Base-by-base conservation (phyloP, 2,888 invertebrate genomes). In the Lithophane ornitopus region DNA sequence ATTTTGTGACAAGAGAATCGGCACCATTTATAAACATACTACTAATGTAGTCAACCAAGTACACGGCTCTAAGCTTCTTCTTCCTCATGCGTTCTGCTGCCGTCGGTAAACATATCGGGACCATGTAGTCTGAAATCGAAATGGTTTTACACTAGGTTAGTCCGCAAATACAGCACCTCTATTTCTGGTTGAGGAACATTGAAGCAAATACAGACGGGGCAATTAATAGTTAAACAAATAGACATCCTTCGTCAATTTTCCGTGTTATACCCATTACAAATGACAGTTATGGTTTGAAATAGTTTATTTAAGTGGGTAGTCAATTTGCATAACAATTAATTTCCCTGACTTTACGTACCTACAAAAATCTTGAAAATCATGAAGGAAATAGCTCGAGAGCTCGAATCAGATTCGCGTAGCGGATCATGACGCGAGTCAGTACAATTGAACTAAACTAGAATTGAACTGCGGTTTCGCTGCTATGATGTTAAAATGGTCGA, bases 1-100 rank as follows among this genome's bases (percentile, higher is more conserved):
- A n/a, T n/a, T n/a, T n/a, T n/a, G n/a, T n/a, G n/a, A n/a, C n/a
- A n/a, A n/a, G n/a, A n/a, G n/a, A n/a, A n/a, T n/a, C n/a, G n/a
- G n/a, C n/a, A n/a, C n/a, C n/a, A n/a, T n/a, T n/a, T n/a, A n/a
- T n/a, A n/a, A 63, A 70, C 71, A 14, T 41, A 95, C 96, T 89
- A 80, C 93, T 95, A 41, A 95, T 90, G 59, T 96, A 96, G 82
- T 96, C 96, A 14, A 95, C 88, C 92, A 96, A 90, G 71, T 91
- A 94, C 0, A 95, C 94, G 2, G 80, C 78, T 88, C 89, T 93
- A 34, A 89, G 84, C 79, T 86, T 92, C 76, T 87, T 89, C 85
- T 92, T 94, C 70, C 87, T 92, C 54, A 87, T 84, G 3, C 95
- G 92, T 88, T 95, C 95, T 3, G 12, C 49, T 52, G 93, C 19